Conservation (phyloP, 1,140 invertebrate genomes). For the Eueides isabella region DNA sequence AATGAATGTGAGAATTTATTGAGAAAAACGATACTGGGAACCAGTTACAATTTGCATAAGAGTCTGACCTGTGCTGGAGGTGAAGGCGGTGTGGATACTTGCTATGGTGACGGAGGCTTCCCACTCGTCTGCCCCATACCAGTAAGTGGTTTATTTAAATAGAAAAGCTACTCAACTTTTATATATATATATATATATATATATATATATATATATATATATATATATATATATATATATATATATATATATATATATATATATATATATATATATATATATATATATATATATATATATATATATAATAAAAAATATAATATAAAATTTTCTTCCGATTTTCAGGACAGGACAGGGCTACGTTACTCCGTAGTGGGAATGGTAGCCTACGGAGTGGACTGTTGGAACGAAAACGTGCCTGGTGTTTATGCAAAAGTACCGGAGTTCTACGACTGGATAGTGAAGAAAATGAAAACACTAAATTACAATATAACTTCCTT, state of each 20-base stretch:
- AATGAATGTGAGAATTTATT: neutral
- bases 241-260: no score
- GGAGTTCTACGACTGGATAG: slow-evolving; percentile 13
- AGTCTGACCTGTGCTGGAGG: slow-evolving; percentile 34
- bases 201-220: no score
- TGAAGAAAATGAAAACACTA: neutral
- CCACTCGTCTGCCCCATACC: slow-evolving; percentile 40
- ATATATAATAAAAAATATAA: no score
- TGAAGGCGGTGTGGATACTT: slow-evolving; percentile 32
- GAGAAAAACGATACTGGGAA: slow-evolving; percentile 4
- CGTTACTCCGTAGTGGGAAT: neutral
- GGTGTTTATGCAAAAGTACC: slow-evolving; percentile 19
- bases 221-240: no score
- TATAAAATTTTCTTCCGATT: no score
- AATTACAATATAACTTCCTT: neutral
- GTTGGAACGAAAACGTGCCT: neutral
- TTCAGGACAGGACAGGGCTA: neutral
- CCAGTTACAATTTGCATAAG: slow-evolving; percentile 25
- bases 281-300: no score
- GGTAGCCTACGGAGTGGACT: neutral
- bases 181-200: no score
- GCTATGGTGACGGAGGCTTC: slow-evolving; percentile 43
- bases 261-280: no score
- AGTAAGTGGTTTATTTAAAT: slow-evolving; percentile 17
- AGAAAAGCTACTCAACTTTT: no score